Conservation (phyloP, 2,888 invertebrate genomes). For the Dasysyrphus tricinctus region DNA sequence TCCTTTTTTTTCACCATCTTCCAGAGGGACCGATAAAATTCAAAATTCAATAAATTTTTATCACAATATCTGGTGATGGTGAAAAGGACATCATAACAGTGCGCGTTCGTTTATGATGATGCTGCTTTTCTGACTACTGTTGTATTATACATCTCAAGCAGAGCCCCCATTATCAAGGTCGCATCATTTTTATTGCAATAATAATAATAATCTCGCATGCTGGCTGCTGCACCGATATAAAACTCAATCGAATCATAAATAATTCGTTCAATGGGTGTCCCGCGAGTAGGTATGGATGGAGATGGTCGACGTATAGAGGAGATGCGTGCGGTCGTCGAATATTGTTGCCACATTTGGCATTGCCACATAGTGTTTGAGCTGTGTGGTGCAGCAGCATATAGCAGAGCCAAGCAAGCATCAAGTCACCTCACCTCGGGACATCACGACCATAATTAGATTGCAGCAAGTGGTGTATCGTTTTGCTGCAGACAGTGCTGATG, state of each 20-base stretch:
- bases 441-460: conserved; percentile 74
- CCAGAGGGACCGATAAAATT: conserved; percentile 30
- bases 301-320: conserved; percentile 9
- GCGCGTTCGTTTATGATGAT: conserved; percentile 43
- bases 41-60: conserved; percentile 74
- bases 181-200: conserved; percentile 63
- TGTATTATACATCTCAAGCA: not conserved
- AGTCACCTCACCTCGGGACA: conserved; percentile 62
- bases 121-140: conserved; percentile 13
- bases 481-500: not conserved
- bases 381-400: not conserved
- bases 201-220: conserved; percentile 66
- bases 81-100: conserved; percentile 68
- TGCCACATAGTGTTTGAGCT: conserved; percentile 67
- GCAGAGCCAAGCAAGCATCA: not conserved
- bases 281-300: conserved; percentile 15
- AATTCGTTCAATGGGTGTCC: conserved; percentile 64
- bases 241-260: conserved; percentile 72
- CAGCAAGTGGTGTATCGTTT: conserved; percentile 57
- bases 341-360: conserved; percentile 66
- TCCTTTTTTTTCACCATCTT: not conserved
- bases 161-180: conserved; percentile 46
- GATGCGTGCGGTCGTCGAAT: conserved; percentile 71
- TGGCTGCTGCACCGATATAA: conserved; percentile 45
- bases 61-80: conserved; percentile 56